Conservation (phyloP, 1,140 invertebrate genomes). For the Drosophila pseudoobscura region DNA sequence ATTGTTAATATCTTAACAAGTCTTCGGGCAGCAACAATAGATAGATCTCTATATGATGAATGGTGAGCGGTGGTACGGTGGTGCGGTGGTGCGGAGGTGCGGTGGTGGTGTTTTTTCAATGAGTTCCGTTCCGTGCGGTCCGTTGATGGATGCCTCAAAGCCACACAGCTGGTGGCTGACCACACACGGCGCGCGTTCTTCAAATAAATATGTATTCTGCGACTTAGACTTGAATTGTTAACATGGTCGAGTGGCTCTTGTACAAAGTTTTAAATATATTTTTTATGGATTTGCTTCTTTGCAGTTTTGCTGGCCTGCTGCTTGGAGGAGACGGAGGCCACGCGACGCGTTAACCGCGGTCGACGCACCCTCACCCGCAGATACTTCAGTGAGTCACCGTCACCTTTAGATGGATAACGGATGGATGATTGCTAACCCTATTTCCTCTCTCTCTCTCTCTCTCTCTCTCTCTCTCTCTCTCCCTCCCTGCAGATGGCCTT, state of each 20-base stretch:
- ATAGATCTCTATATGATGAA: slow-evolving; percentile 65
- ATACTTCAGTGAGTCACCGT: slow-evolving; percentile 88
- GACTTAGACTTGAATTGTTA: slow-evolving; percentile 26
- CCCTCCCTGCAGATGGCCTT: slow-evolving; percentile 85
- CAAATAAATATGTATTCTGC: slow-evolving; percentile 15
- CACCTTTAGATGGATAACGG: slow-evolving; percentile 10
- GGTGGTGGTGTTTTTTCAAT: slow-evolving; percentile 11
- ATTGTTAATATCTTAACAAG: slow-evolving; percentile 79
- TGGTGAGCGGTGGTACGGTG: slow-evolving; percentile 31
- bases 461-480: slow-evolving; percentile 2
- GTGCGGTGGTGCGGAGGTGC: neutral
- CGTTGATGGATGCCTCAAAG: slow-evolving; percentile 56
- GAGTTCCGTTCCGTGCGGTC: slow-evolving; percentile 62
- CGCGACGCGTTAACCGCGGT: slow-evolving; percentile 89
- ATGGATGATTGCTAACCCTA: slow-evolving; percentile 2
- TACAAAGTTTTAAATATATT: slow-evolving; percentile 4
- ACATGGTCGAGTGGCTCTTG: slow-evolving; percentile 30
- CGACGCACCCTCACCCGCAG: slow-evolving; percentile 89
- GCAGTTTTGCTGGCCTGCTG: slow-evolving; percentile 84
- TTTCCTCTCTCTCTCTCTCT: slow-evolving; percentile 17
- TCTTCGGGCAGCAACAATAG: slow-evolving; percentile 40
- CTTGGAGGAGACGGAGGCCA: slow-evolving; percentile 87
- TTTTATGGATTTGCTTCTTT: slow-evolving; percentile 21
- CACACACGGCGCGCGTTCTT: slow-evolving; percentile 47
- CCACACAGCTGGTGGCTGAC: slow-evolving; percentile 25